Base-by-base conservation (phyloP, 2,888 invertebrate species). In the Ashinkailepas kermadecensis region DNA sequence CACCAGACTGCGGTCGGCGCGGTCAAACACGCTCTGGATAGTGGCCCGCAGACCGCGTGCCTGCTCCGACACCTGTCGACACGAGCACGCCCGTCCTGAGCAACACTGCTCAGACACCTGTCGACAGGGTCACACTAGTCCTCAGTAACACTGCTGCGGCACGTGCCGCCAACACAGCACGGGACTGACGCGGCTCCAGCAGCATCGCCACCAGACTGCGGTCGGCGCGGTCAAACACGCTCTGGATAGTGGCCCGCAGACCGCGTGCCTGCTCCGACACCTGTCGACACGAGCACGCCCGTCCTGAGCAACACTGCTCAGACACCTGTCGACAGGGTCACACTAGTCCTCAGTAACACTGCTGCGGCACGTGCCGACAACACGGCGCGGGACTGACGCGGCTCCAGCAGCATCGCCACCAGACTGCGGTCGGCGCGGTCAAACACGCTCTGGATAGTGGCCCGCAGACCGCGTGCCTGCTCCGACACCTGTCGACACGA, bases 171-270 rank as follows among this genome's bases (percentile, higher is more conserved):
- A 18, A 21, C 54, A 56, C 74, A 9, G 56, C 74, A 56, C 74
- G 74, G 54, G 74, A 74, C 74, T 56, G 74, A 11, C 74, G 18
- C 74, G 74, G 74, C 74, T 74, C 74, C 39, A 74, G 74, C 74
- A 74, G 74, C 54, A 74, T 54, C 10, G 74, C 74, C 74, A 39
- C 74, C 74, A 74, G 74, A 13, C 21, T 23, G 56, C 74, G 74
- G 56, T 56, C 56, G 56, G 74, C 74, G 18, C 39, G 21, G 74
- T 74, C 74, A 18, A 74, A 74, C 74, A 74, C 74, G 56, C 74
- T 74, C 74, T 74, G 74, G 54, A 74, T 74, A 21, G 56, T 74
- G 56, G 54, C 54, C 23, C 74, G 74, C 56, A 74, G 74, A 18
- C 54, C 56, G 21, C 74, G 74, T 21, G 56, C 74, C 54, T 18